These are phyloP conservation scores for Dolichallabes microphthalmus DNA, from an alignment of 2,113 vertebrate genomes.

Conservation along the genomic window DNA sequence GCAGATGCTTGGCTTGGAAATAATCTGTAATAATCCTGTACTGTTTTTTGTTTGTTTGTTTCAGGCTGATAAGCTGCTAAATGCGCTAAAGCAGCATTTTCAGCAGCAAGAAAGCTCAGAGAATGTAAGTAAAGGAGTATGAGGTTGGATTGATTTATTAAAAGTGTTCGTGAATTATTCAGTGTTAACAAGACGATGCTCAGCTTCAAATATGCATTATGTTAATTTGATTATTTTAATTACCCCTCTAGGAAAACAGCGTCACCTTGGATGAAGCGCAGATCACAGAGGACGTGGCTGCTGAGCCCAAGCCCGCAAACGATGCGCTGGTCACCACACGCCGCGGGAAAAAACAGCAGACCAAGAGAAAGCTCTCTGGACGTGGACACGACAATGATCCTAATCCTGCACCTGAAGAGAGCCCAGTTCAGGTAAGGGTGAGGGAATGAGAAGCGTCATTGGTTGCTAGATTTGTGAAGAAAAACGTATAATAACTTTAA, in stretches of 20 bases:
- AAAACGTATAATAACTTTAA: neutral
- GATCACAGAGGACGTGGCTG: neutral
- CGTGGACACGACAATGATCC: neutral
- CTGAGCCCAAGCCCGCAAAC: neutral
- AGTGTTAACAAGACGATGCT: too few species aligned
- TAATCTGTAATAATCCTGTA: neutral
- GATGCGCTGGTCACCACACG: slow-evolving; percentile 70
- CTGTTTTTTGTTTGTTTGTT: neutral
- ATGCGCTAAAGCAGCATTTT: slow-evolving; percentile 77
- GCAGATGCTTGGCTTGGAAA: neutral
- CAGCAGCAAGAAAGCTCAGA: slow-evolving; percentile 49
- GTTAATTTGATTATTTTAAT: too few species aligned
- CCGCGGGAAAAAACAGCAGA: slow-evolving; percentile 57
- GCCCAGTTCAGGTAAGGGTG: slow-evolving; percentile 52
- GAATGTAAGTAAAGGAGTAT: slow-evolving; percentile 26
- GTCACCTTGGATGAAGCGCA: neutral
- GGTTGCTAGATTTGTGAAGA: neutral
- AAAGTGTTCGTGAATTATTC: neutral
- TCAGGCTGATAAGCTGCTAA: slow-evolving; percentile 84
- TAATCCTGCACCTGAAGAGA: neutral
- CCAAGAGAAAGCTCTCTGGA: slow-evolving; percentile 59
- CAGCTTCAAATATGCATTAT: neutral
- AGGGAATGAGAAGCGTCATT: neutral
- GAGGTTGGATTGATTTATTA: neutral
- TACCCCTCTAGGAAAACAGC: slow-evolving; percentile 34